phyloP scores from a whole-genome alignment of 2,888 invertebrate species.

The Cerastis leucographa region DNA sequence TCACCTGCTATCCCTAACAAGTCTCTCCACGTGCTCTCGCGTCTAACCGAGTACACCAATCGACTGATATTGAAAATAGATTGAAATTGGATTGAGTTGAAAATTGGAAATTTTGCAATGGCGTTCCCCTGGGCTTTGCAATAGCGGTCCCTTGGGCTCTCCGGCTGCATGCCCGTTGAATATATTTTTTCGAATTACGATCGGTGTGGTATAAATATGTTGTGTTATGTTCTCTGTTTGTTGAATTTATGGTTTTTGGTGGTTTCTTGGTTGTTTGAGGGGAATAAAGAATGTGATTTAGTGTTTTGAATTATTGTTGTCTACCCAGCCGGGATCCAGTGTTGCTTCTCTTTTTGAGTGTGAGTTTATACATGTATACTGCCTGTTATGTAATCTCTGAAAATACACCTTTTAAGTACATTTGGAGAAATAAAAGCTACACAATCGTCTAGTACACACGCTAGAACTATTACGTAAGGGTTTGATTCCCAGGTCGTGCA shows the following conservation, averaged over 20 bases:
- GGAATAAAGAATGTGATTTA: conserved; percentile 15
- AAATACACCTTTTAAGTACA: not conserved
- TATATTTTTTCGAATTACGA: conserved; percentile 60
- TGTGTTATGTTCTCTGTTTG: conserved; percentile 32
- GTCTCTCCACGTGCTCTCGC: conserved; percentile 56
- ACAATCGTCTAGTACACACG: not conserved
- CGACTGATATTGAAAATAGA: conserved; percentile 68
- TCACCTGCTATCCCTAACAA: conserved; percentile 57
- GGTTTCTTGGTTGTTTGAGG: not conserved
- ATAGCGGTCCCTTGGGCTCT: conserved; percentile 48
- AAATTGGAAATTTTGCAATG: conserved; percentile 68
- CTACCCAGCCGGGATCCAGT: not conserved
- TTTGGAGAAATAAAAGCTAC: not conserved
- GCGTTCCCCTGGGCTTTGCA: conserved; percentile 51
- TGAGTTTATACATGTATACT: not conserved
- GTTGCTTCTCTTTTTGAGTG: not conserved
- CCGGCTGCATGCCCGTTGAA: conserved; percentile 53
- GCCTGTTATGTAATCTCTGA: not conserved
- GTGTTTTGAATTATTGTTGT: not conserved
- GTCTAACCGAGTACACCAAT: conserved; percentile 62
- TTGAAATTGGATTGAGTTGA: conserved; percentile 68
- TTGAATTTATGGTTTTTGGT: conserved; percentile 28
- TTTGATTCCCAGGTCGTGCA: not conserved
- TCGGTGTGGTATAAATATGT: conserved; percentile 40
- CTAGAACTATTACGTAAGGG: not conserved